Conservation (phyloP, 1,140 invertebrate species). For the Helicorthomorpha holstii region DNA sequence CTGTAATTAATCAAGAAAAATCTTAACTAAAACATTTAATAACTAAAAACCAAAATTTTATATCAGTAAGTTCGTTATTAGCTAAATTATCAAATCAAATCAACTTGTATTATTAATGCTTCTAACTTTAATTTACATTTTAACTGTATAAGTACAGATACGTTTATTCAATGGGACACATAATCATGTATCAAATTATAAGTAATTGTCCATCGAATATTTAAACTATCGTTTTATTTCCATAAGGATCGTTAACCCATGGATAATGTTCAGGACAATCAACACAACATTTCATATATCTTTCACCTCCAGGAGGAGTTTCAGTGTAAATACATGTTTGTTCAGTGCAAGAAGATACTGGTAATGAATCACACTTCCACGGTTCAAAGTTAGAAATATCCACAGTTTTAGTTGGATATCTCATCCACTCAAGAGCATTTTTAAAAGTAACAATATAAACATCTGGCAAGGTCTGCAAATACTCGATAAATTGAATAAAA, state of each 20-base stretch:
- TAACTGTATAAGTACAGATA: too few relatives aligned
- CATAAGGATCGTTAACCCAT: slow-evolving; percentile 37
- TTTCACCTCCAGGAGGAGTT: slow-evolving; percentile 35
- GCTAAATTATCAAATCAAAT: too few relatives aligned
- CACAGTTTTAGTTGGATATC: slow-evolving; percentile 31
- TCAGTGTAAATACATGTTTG: slow-evolving; percentile 19
- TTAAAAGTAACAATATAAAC: slow-evolving; percentile 21
- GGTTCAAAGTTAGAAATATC: slow-evolving; percentile 22
- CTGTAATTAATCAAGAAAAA: too few relatives aligned
- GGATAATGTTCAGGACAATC: slow-evolving; percentile 60
- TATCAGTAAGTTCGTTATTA: too few relatives aligned
- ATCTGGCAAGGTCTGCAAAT: slow-evolving; percentile 16
- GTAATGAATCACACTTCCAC: not conserved
- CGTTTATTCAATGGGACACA: too few relatives aligned
- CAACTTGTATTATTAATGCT: too few relatives aligned
- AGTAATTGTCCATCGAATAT: too few relatives aligned
- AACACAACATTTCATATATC: slow-evolving; percentile 38
- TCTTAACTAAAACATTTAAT: too few relatives aligned
- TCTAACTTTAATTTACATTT: too few relatives aligned
- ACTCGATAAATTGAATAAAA: slow-evolving; percentile 14
- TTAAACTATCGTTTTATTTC: not conserved
- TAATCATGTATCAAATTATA: too few relatives aligned
- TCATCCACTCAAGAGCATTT: slow-evolving; percentile 38
- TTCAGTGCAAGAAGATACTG: not conserved
- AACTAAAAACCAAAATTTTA: too few relatives aligned